Evolutionary conservation across 2,113 vertebrate species (phyloP), one percentile per base, ranked within the genome.

Genomic region (Sturnira hondurensis): DNA sequence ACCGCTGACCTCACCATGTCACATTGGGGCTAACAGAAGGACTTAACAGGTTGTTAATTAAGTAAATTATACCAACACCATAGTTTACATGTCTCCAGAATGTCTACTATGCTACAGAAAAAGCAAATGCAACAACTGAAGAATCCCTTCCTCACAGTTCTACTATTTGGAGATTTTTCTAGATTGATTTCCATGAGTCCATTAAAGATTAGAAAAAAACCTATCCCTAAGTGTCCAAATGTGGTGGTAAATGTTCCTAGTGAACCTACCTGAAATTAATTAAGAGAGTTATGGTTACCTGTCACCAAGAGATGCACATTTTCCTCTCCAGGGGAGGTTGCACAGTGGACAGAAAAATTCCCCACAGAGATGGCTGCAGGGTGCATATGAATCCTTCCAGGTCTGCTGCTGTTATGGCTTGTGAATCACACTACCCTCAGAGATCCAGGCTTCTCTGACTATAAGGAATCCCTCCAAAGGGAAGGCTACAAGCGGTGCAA

Each of bases 181-280:
- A 83, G 80, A 14, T 83, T 92, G 7, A 31, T 65, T 82, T 84
- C 26, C 38, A 70, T 87, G 45, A 87, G 71, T 96, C 52, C 65
- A 61, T 73, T 95, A 93, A 93, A 89, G 31, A 74, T 70, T 4
- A 92, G 91, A 95, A 0, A 97, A 97, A 92, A 94, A 84, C 33
- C 70, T 84, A 92, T 2, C 80, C 16, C 31, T 58, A 78, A 84
- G 80, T 81, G 50, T 84, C 76, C 85, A 85, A 86, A 92, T 28
- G 15, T 54, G 68, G 28, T 89, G 45, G 90, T 93, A 89, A 89
- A 83, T 80, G 43, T 70, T 50, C 31, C 50, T 10, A 73, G n/a
- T 84, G 88, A 95, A 84, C 13, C 36, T 87, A 4, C 38, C 81
- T 76, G 41, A 92, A 52, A 54, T 26, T 19, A 94, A 92, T 26